These are phyloP conservation scores for Macrosoma leucophasiata DNA, from an alignment of 2,888 invertebrate species.

Conservation along the genomic window DNA sequence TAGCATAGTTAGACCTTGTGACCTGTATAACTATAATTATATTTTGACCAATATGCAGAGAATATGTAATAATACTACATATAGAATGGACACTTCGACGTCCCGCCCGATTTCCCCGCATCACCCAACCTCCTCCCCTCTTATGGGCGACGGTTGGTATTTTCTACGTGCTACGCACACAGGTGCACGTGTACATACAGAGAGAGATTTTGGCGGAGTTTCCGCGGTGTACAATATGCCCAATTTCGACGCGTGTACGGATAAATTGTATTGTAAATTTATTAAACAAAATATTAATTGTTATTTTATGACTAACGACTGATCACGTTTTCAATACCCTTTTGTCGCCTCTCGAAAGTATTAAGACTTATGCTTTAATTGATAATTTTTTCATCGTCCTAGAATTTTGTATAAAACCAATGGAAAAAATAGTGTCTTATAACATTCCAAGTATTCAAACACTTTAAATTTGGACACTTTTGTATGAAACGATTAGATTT, in stretches of 20 bases:
- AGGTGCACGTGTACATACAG: no score
- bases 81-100: no score
- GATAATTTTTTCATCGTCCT: conserved; percentile 49
- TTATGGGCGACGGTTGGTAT: no score
- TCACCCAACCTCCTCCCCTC: no score
- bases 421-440: conserved; percentile 69
- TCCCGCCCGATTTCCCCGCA: no score
- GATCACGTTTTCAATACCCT: conserved; percentile 21
- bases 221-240: no score
- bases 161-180: no score
- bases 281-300: conserved; percentile 14
- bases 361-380: conserved; percentile 48
- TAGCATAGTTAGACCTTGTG: conserved; percentile 59
- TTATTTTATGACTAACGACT: conserved; percentile 23
- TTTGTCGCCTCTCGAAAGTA: conserved; percentile 34
- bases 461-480: conserved; percentile 72
- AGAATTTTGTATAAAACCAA: conserved; percentile 59
- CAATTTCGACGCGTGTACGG: conserved; percentile 37
- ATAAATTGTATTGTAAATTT: conserved; percentile 32
- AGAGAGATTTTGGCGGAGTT: no score
- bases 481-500: conserved; percentile 70
- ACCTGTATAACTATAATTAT: conserved; percentile 54
- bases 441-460: conserved; percentile 72
- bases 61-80: no score
- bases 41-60: conserved; percentile 62